Evolutionary conservation across 2,888 invertebrate species (phyloP), one percentile per base, ranked within the genome.

Genomic region (Scaptodrosophila latifasciaeformis): DNA sequence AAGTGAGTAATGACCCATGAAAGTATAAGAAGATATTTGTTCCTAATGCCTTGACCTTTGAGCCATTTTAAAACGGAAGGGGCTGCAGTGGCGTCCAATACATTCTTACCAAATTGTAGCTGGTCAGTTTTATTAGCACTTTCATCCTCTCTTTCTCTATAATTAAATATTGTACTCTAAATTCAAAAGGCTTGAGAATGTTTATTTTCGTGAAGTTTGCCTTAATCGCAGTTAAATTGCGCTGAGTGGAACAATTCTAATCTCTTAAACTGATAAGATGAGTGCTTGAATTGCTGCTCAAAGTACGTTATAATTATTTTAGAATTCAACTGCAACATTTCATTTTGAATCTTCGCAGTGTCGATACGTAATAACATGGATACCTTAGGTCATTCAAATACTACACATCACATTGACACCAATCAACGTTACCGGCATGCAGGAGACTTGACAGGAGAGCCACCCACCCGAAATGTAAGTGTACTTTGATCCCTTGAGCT

Each of bases 401-500:
- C 46, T 2, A 47, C 31, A 13, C 15, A 34, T 9, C n/a, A 6
- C 10, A 2, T 12, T 34, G 13, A 70, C 55, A 59, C 65, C 1
- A 49, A 54, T 10, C 74, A 68, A 27, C 78, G 84, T 21, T 85
- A 77, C 67, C 72, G 80, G 0, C 82, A 85, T 71, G 84, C 81
- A 9, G 83, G 86, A 9, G 84, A 85, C 35, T 61, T 85, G 24
- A 84, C 84, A 1, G 83, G 83, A 6, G 85, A 85, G 31, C 61
- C 71, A 13, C 70, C 85, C 17, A 79, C 79, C 0, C 59, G 81
- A 56, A 61, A 82, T 30, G 85, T 85, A 70, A 69, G 67, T 64
- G 77, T 12, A 72, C 74, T 77, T 65, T 56, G 59, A 55, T 9
- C 59, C 46, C 46, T 65, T 47, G 27, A 54, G 27, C n/a, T 19